phyloP scores from a whole-genome alignment of 2,113 vertebrate genomes.

The Rhizomys pruinosus region DNA sequence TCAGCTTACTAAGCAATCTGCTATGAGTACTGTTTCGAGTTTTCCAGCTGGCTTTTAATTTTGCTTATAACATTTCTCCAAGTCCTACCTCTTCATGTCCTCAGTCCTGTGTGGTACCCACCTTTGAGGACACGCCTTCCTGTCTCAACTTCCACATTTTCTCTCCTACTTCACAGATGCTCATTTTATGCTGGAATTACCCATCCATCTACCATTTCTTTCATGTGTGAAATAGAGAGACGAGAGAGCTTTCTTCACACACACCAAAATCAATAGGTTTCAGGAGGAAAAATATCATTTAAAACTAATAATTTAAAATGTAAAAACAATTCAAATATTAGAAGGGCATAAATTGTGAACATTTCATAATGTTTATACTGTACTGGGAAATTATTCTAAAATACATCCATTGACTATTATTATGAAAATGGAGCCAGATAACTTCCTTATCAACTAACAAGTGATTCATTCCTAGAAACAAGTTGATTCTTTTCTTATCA shows the following conservation, averaged over 20 bases:
- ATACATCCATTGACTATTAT: neutral
- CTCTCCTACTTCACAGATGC: neutral
- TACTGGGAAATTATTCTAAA: slow-evolving; percentile 27
- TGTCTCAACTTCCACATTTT: neutral
- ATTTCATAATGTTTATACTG: neutral
- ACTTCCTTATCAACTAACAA: neutral
- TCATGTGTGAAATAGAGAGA: neutral
- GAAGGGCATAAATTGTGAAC: neutral
- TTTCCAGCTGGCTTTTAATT: neutral
- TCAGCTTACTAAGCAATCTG: neutral
- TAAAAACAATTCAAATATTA: slow-evolving; percentile 1
- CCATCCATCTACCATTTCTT: neutral
- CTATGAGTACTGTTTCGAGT: neutral
- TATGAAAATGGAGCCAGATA: slow-evolving; percentile 17
- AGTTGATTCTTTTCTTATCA: slow-evolving; percentile 46
- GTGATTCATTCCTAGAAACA: slow-evolving; percentile 4
- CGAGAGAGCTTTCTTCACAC: neutral
- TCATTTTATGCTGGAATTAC: neutral
- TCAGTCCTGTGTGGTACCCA: neutral
- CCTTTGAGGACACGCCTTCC: neutral
- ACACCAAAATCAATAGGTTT: slow-evolving; percentile 2
- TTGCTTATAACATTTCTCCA: slow-evolving; percentile 27
- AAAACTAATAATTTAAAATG: slow-evolving; percentile 33
- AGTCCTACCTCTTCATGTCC: neutral
- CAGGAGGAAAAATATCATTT: slow-evolving; percentile 36